Conservation (phyloP, 2,888 invertebrate species). For the Caenorhabditis sp. region DNA sequence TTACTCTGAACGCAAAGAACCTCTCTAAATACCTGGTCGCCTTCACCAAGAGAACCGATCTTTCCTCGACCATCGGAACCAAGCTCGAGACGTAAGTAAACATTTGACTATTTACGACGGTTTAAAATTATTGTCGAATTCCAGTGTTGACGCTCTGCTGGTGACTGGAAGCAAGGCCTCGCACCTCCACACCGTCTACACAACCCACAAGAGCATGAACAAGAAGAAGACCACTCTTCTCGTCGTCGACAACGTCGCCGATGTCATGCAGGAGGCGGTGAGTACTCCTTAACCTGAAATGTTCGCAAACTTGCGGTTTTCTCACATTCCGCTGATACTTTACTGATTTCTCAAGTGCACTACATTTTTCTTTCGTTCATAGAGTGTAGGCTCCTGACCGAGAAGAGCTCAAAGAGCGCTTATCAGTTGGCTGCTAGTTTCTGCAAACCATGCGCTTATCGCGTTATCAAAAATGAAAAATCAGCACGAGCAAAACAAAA, state of each 20-base stretch:
- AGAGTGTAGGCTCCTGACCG: too few species aligned
- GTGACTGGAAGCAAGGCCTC: slow-evolving; percentile 88
- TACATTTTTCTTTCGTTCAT: too few species aligned
- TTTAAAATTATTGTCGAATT: slow-evolving; percentile 41
- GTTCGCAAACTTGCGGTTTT: too few species aligned
- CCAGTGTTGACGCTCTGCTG: slow-evolving; percentile 85
- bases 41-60: slow-evolving; percentile 77
- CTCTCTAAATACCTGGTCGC: slow-evolving; percentile 74
- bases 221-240: slow-evolving; percentile 89
- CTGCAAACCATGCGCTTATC: too few species aligned
- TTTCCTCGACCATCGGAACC: slow-evolving; percentile 73
- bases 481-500: too few species aligned
- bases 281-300: slow-evolving; percentile 79
- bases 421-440: too few species aligned
- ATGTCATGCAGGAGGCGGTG: slow-evolving; percentile 89
- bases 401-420: too few species aligned
- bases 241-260: slow-evolving; percentile 89
- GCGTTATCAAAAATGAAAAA: too few species aligned
- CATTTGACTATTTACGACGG: not conserved
- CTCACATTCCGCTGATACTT: too few species aligned
- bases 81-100: slow-evolving; percentile 76
- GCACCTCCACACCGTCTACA: slow-evolving; percentile 86
- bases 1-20: slow-evolving; percentile 76
- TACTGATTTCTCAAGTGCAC: too few species aligned
- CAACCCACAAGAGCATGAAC: slow-evolving; percentile 86